Evolutionary conservation across 1,140 invertebrate genomes (phyloP).

Genomic region (Pomacea maculata): DNA sequence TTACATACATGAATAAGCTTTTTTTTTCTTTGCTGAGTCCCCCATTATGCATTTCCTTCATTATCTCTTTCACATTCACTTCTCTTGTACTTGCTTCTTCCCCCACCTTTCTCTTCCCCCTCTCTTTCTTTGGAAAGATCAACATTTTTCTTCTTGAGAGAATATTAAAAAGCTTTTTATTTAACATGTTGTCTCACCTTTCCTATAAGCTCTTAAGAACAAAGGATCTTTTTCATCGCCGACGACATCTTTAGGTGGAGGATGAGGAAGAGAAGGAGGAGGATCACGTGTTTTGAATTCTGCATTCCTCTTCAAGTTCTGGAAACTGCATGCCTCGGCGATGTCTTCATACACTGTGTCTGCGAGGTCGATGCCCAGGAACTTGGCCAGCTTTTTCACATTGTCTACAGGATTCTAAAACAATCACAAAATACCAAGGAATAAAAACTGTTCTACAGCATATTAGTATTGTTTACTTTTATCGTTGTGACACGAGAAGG

Average conservation of each 20-base stretch:
- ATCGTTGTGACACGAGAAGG: too few species aligned
- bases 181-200: background rate
- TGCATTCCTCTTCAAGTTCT: background rate
- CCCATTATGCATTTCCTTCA: background rate
- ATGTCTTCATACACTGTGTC: background rate
- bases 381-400: constrained; percentile 7
- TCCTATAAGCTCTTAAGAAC: background rate
- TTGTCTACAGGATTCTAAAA: background rate
- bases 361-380: background rate
- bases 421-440: too few species aligned
- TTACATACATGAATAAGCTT: too few species aligned
- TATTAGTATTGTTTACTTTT: too few species aligned
- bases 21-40: too few species aligned
- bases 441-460: too few species aligned
- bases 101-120: background rate
- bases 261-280: background rate
- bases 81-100: background rate
- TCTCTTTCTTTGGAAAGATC: too few species aligned
- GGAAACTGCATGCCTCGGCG: constrained; percentile 4
- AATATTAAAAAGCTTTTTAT: background rate
- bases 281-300: background rate
- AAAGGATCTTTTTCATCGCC: background rate
- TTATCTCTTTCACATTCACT: background rate
- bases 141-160: too few species aligned
- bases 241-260: background rate